phyloP scores from a whole-genome alignment of 2,113 vertebrate genomes.

The Leptobrachium ailaonicum region DNA sequence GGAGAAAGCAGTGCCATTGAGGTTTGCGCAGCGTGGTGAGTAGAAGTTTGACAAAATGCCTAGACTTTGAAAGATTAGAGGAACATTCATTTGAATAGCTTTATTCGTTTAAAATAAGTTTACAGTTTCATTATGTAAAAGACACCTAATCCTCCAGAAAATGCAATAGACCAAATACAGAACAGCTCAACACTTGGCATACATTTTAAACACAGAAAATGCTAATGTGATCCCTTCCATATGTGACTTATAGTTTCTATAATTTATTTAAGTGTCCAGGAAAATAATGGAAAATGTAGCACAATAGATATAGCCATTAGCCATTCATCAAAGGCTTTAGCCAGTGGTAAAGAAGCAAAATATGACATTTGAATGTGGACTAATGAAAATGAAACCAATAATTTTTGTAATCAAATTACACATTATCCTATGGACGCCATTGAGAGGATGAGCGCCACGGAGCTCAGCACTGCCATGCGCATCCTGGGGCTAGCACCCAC shows the following conservation, averaged over 20 bases:
- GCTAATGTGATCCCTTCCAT: conserved; percentile 23
- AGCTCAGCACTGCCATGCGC: too few species aligned
- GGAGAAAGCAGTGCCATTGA: too few species aligned
- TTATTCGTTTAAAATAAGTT: neutral
- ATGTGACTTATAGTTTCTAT: conserved; percentile 22
- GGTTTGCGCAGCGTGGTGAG: too few species aligned
- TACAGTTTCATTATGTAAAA: neutral
- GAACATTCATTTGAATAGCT: neutral
- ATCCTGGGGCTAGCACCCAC: too few species aligned
- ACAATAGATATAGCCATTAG: conserved; percentile 5
- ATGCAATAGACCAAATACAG: conserved; percentile 17
- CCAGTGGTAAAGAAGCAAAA: conserved; percentile 20
- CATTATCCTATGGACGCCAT: too few species aligned
- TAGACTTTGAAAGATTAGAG: too few species aligned
- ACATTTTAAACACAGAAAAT: conserved; percentile 16
- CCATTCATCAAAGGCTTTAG: conserved; percentile 3
- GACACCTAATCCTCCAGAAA: neutral
- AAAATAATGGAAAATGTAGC: conserved; percentile 34
- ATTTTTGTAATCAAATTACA: conserved; percentile 3
- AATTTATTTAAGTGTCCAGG: conserved; percentile 18
- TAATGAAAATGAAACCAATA: conserved; percentile 34
- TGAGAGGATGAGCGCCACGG: too few species aligned
- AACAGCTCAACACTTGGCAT: conserved; percentile 1
- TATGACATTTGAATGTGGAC: conserved; percentile 12
- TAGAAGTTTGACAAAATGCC: too few species aligned